Conservation (phyloP, 1,140 invertebrate species). For the Pararge aegeria region DNA sequence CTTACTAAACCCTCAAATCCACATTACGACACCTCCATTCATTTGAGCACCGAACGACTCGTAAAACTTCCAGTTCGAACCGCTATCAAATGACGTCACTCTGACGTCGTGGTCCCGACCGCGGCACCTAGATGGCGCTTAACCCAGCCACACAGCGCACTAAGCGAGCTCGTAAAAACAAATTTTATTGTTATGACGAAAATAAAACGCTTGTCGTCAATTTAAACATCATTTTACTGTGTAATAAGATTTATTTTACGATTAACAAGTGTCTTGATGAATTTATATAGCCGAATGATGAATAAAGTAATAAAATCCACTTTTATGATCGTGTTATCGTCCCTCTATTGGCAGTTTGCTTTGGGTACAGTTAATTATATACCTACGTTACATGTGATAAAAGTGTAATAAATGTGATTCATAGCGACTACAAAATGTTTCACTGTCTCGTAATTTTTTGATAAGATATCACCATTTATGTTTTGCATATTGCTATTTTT, state of each 20-base stretch:
- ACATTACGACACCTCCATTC: conserved; percentile 57
- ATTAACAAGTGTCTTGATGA: conserved; percentile 79
- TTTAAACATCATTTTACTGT: conserved; percentile 78
- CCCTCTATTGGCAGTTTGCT: conserved; percentile 68
- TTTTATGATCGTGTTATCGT: conserved; percentile 68
- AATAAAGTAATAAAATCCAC: conserved; percentile 72
- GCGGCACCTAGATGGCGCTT: conserved; percentile 58
- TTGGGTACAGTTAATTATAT: conserved; percentile 39
- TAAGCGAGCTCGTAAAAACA: conserved; percentile 70
- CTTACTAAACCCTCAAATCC: conserved; percentile 41
- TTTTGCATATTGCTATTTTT: conserved; percentile 18
- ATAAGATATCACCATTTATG: conserved; percentile 14
- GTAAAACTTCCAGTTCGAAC: conserved; percentile 42
- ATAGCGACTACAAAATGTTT: conserved; percentile 31
- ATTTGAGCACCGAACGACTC: conserved; percentile 48
- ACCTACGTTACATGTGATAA: conserved; percentile 46
- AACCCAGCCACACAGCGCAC: conserved; percentile 37
- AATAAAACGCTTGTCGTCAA: conserved; percentile 79
- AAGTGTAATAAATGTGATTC: conserved; percentile 51
- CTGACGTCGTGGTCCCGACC: conserved; percentile 38
- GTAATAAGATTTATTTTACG: conserved; percentile 79
- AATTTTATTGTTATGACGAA: conserved; percentile 80
- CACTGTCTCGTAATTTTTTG: conserved; percentile 22
- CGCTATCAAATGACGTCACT: conserved; percentile 51
- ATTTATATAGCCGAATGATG: conserved; percentile 75